Percentiles rank a stretch among this genome's conserved stretches.
Evolutionary conservation across 2,797 vertebrate species (phyloP).

Genomic region (Gouania willdenowi): DNA sequence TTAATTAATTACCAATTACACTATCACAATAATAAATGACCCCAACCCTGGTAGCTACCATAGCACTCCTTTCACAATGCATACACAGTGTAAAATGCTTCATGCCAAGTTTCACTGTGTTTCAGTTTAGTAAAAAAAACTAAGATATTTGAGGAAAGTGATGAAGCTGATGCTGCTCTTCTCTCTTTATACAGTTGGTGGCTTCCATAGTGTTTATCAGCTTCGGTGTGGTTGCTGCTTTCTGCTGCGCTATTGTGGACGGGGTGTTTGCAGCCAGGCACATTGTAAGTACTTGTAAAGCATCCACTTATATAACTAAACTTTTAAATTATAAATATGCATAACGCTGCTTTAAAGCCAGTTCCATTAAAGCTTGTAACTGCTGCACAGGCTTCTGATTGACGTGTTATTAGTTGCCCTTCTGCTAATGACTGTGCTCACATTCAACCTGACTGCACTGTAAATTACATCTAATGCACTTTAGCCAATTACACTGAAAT

Average conservation of each 20-base stretch:
- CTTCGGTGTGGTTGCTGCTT: constrained; percentile 96
- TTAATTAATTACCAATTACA: too few relatives aligned
- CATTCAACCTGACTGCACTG: constrained; percentile 6
- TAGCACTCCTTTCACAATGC: constrained; percentile 1
- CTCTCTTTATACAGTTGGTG: constrained; percentile 81
- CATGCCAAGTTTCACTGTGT: too few relatives aligned
- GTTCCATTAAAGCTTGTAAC: constrained; percentile 7
- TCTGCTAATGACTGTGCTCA: neutral
- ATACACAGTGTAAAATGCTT: neutral
- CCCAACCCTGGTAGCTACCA: constrained; percentile 16
- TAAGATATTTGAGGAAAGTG: neutral
- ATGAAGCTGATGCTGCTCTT: constrained; percentile 12
- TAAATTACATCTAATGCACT: constrained; percentile 44
- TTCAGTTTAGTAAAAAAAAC: too few relatives aligned
- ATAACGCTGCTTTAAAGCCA: constrained; percentile 5
- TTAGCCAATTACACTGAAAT: constrained; percentile 36
- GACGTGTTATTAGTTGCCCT: neutral
- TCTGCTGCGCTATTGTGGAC: constrained; percentile 97
- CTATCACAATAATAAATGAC: too few relatives aligned
- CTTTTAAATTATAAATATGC: constrained; percentile 14
- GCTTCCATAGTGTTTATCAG: constrained; percentile 99
- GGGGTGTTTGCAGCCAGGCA: constrained; percentile 97
- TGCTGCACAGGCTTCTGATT: too few relatives aligned
- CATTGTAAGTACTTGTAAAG: constrained; percentile 84
- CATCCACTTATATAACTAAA: constrained; percentile 5